Base-by-base conservation (phyloP, 2,113 vertebrate species). In the Misgurnus anguillicaudatus region DNA sequence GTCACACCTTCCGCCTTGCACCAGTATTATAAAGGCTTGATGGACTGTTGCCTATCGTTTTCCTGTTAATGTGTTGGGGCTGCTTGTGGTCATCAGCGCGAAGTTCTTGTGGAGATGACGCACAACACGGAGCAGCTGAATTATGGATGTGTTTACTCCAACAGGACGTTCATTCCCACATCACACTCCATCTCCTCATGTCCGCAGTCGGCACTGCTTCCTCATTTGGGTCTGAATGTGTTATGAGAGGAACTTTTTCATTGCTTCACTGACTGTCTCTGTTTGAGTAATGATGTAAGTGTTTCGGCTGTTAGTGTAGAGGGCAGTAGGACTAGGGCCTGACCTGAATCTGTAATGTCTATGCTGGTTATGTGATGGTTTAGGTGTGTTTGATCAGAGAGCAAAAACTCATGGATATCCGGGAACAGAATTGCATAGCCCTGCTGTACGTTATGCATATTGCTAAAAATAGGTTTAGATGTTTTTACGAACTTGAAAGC, bases 61-160 rank as follows among this genome's bases (percentile, higher is more conserved):
- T 57, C n/a, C 17, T 16, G 17, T n/a, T 19, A 57, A 24, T 67
- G 65, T 47, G 5, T 2, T 19, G 39, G 53, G 6, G 53, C 17
- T 45, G 42, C 2, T 8, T 69, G 47, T 31, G 66, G 45, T 51
- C 66, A 51, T 51, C 45, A 51, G 21, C 21, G 13, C 24, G 39
- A 4, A 61, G 4, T 61, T 11, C 61, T 16, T 14, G 38, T 61
- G 9, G 19, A 61, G 47, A 51, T 51, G 13, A 51, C 4, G 10
- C 47, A 10, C 53, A 17, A 17, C 53, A 19, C 24, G 53, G 17
- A 57, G 53, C 53, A 57, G 19, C 24, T 75, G 31, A 75, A 64
- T 53, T 64, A 51, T 75, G 47, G 73, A 64, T 75, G 66, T 68
- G 60, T 64, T 64, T 53, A 69, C 13, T 69, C 67, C 67, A 69